These are phyloP conservation scores for Hormaphis cornu DNA, from an alignment of 1,140 invertebrate species.

Conservation along the genomic window DNA sequence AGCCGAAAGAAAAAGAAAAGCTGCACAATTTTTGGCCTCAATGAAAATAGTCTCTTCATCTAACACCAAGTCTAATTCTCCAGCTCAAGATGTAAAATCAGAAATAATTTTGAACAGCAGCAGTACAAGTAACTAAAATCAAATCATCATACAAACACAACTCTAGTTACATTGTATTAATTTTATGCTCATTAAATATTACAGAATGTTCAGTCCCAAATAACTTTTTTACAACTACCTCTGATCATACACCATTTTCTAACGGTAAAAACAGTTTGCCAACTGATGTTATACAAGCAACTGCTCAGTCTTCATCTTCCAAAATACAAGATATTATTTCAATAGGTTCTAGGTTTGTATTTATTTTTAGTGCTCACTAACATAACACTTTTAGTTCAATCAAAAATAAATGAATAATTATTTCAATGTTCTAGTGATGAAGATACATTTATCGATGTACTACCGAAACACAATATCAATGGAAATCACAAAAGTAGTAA, in stretches of 20 bases:
- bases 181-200: background rate
- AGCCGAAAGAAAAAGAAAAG: slow-evolving; percentile 32
- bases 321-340: slow-evolving; percentile 19
- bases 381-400: background rate
- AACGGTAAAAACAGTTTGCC: background rate
- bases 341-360: slow-evolving; percentile 15
- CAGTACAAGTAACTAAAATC: background rate
- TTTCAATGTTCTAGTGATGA: slow-evolving; percentile 4
- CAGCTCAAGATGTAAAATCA: background rate
- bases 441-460: background rate
- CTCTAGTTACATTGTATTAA: background rate
- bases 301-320: background rate
- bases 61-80: background rate
- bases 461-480: background rate
- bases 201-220: background rate
- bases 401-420: no score
- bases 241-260: background rate
- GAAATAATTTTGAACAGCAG: background rate
- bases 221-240: background rate
- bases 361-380: background rate
- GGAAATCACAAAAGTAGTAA: slow-evolving; percentile 9
- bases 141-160: background rate
- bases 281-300: background rate
- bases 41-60: slow-evolving; percentile 22
- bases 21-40: slow-evolving; percentile 27